Evolutionary conservation across 2,888 invertebrate species (phyloP), one percentile per base, ranked within the genome.

Genomic region (Tuberolachnus salignus): DNA sequence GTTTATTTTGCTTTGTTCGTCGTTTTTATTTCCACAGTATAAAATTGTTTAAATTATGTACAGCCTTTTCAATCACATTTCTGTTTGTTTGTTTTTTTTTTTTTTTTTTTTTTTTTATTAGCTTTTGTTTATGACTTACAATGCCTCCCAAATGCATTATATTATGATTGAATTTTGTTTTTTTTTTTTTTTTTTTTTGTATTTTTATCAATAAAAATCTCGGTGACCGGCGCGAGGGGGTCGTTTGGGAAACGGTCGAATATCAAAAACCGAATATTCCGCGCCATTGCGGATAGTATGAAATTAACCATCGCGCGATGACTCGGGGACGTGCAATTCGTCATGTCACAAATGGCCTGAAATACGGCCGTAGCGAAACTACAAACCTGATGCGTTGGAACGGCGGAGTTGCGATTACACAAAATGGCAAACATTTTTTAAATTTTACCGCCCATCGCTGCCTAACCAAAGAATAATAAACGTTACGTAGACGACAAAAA

Each of bases 151-250:
- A 49, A 72, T 49, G 19, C 19, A 72, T 61, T 49, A 49, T 26
- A 26, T 61, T 71, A 71, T 72, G 72, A 61, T 72, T 61, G 49
- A 61, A 61, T 72, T 72, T n/a, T 0, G 44, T 42, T 21, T 23
- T 57, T 49, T 11, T 14, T 34, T 57, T 49, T 11, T 14, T 34
- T 34, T 3, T 34, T 34, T 34, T 34, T 34, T 34, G 34, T 34
- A 4, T 34, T 63, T 44, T 63, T 34, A 53, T 26, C 14, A 42
- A 70, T 44, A 21, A 3, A 70, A 55, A 55, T 55, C 34, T 34
- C 34, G 34, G 34, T 4, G 34, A 6, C 34, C 34, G 34, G 34
- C 34, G 34, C 34, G 34, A 34, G 34, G 34, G n/a, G 34, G 6
- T 34, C 6, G 34, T 34, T 34, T 26, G 53, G 13, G 21, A 70